Evolutionary conservation across 2,113 vertebrate genomes (phyloP).

Genomic region (Solea solea): DNA sequence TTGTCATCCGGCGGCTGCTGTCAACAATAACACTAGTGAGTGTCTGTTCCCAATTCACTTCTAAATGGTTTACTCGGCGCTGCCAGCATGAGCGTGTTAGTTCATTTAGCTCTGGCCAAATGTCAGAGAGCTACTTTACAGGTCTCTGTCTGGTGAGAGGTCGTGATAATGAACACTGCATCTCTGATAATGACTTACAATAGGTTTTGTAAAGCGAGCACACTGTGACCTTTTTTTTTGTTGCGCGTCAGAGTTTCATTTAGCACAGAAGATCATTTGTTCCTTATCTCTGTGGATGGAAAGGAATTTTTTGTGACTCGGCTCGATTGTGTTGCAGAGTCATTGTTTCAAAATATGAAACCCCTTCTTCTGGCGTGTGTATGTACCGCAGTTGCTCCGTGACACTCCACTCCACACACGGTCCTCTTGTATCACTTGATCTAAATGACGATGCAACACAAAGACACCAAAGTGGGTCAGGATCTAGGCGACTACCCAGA

Average conservation of each 20-base stretch:
- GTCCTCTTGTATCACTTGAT: slow-evolving; percentile 57
- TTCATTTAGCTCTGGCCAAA: slow-evolving; percentile 76
- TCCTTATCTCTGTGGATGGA: slow-evolving; percentile 28
- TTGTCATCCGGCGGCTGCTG: slow-evolving; percentile 58
- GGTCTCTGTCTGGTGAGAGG: slow-evolving; percentile 14
- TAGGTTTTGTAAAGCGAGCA: not conserved
- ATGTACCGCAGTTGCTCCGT: slow-evolving; percentile 44
- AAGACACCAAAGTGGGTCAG: slow-evolving; percentile 67
- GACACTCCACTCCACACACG: slow-evolving; percentile 30
- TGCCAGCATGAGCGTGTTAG: slow-evolving; percentile 74
- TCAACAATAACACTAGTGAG: slow-evolving; percentile 52
- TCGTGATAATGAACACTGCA: slow-evolving; percentile 49
- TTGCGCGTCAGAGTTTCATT: slow-evolving; percentile 16
- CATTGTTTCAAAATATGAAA: slow-evolving; percentile 31
- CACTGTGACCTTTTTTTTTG: not conserved
- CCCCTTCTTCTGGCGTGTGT: slow-evolving; percentile 33
- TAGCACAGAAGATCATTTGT: slow-evolving; percentile 22
- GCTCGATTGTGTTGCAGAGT: not conserved
- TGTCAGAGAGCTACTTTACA: slow-evolving; percentile 70
- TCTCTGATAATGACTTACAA: slow-evolving; percentile 24
- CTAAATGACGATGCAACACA: slow-evolving; percentile 63
- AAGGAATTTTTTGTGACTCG: slow-evolving; percentile 34
- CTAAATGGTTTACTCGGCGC: slow-evolving; percentile 73
- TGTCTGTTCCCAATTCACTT: slow-evolving; percentile 61
- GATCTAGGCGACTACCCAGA: slow-evolving; percentile 42